Evolutionary conservation across 2,888 invertebrate species (phyloP), one percentile per base, ranked within the genome.

Genomic region (Caenorhabditis sp.): DNA sequence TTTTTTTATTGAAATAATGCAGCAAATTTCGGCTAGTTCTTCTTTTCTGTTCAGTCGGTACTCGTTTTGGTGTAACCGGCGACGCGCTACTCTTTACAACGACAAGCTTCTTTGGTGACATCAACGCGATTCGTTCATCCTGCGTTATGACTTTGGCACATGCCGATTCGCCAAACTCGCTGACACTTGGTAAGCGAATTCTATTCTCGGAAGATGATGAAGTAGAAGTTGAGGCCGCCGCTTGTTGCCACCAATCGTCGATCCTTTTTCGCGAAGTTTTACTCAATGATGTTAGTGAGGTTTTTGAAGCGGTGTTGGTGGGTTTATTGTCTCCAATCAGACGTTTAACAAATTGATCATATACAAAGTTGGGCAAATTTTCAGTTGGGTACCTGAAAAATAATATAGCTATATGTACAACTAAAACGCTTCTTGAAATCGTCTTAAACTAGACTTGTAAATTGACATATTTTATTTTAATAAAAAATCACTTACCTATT

Each of bases 81-180:
- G 64, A 57, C 14, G 59, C 20, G 57, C 17, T 14, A 14, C 17
- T 43, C 17, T 64, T 27, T 36, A 59, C 61, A 4, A 73, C 23
- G 14, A 71, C 69, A 7, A 76, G 50, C 59, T 76, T 76, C 36
- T 65, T 49, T 0, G 76, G 76, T 2, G 76, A 76, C 1, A n/a
- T 25, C 8, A 67, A 25, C 1, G 64, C 67, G 12, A 54, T 66
- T 53, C 72, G 49, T 20, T 72, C 69, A 0, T 66, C 26, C 56
- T 73, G 72, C 10, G 69, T 25, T 17, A 73, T 36, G 27, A 76
- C 66, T 56, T 76, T 76, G 12, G 72, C 56, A 43, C 72, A 76
- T 5, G 59, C 70, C 14, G 76, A 76, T 43, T 67, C 72, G 10
- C 72, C 70, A 63, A 76, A 76, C 26, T 76, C 76, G n/a, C 58